These are phyloP conservation scores for Sebastes hubbsi DNA, from an alignment of 2,797 vertebrate genomes.

Conservation along the genomic window DNA sequence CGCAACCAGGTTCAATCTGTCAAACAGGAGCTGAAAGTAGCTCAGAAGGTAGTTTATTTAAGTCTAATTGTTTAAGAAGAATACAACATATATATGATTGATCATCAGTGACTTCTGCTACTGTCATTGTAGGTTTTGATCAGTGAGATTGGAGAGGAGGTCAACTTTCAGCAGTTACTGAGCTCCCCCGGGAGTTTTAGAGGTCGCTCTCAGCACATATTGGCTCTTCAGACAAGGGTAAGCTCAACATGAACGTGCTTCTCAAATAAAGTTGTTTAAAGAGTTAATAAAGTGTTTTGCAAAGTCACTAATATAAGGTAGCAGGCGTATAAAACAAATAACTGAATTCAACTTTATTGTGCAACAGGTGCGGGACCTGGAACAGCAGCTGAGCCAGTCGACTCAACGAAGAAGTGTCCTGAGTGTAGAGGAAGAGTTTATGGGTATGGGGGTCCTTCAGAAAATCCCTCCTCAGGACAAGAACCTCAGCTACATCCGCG, in stretches of 20 bases:
- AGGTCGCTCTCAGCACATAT: conserved; percentile 93
- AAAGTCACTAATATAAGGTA: background rate
- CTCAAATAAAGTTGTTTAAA: background rate
- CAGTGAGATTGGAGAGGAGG: conserved; percentile 91
- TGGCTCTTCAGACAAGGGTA: conserved; percentile 90
- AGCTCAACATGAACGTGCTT: conserved; percentile 8
- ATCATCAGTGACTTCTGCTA: background rate
- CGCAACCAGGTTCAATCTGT: conserved; percentile 90
- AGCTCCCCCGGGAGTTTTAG: conserved; percentile 86
- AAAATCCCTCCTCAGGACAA: conserved; percentile 83
- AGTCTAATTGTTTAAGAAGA: background rate
- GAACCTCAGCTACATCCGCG: conserved; percentile 86
- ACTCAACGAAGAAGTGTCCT: conserved; percentile 64
- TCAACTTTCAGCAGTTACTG: conserved; percentile 87
- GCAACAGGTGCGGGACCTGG: conserved; percentile 89
- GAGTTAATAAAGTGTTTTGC: background rate
- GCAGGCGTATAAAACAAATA: background rate
- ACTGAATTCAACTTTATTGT: background rate
- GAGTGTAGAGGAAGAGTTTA: conserved; percentile 72
- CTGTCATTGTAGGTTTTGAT: conserved; percentile 83
- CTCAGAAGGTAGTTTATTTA: conserved; percentile 87
- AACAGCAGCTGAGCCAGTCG: conserved; percentile 84
- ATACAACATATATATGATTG: background rate
- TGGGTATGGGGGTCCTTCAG: conserved; percentile 54
- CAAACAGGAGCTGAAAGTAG: conserved; percentile 91